Evolutionary conservation across 2,113 vertebrate genomes (phyloP).

Genomic region (Tapirus terrestris): DNA sequence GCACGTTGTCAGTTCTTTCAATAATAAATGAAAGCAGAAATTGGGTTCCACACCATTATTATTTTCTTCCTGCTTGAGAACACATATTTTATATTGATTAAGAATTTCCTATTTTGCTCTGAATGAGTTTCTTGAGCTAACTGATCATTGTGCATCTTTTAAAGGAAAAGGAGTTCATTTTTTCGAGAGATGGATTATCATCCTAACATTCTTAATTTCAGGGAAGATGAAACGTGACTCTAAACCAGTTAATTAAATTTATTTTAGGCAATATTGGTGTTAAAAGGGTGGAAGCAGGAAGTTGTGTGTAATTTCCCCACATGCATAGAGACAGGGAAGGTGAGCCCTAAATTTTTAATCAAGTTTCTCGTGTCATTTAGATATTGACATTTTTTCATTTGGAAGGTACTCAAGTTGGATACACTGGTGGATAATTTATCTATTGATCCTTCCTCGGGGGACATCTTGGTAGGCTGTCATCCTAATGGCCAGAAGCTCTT

Average conservation of each 20-base stretch:
- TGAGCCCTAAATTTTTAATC: slow-evolving; percentile 60
- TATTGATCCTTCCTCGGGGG: slow-evolving; percentile 91
- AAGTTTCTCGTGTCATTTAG: slow-evolving; percentile 36
- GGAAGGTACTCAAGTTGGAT: slow-evolving; percentile 89
- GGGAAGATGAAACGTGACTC: slow-evolving; percentile 46
- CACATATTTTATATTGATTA: slow-evolving; percentile 66
- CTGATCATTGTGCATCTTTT: slow-evolving; percentile 48
- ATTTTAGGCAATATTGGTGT: slow-evolving; percentile 36
- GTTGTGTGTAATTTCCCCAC: background rate
- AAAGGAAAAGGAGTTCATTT: slow-evolving; percentile 30
- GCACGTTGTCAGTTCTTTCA: slow-evolving; percentile 57
- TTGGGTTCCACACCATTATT: slow-evolving; percentile 61
- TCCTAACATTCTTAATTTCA: slow-evolving; percentile 41
- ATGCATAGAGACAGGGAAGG: background rate
- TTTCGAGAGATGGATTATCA: slow-evolving; percentile 46
- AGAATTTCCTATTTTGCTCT: slow-evolving; percentile 47
- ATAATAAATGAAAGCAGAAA: slow-evolving; percentile 72
- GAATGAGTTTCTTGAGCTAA: slow-evolving; percentile 57
- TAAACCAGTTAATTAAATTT: slow-evolving; percentile 39
- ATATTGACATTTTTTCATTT: slow-evolving; percentile 49
- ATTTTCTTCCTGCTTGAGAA: slow-evolving; percentile 58
- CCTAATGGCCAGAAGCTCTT: slow-evolving; percentile 90
- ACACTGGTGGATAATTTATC: slow-evolving; percentile 93
- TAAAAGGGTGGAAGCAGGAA: background rate
- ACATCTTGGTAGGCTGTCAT: slow-evolving; percentile 94